Base-by-base conservation (phyloP, 2,888 invertebrate genomes). In the Cephus spinipes region DNA sequence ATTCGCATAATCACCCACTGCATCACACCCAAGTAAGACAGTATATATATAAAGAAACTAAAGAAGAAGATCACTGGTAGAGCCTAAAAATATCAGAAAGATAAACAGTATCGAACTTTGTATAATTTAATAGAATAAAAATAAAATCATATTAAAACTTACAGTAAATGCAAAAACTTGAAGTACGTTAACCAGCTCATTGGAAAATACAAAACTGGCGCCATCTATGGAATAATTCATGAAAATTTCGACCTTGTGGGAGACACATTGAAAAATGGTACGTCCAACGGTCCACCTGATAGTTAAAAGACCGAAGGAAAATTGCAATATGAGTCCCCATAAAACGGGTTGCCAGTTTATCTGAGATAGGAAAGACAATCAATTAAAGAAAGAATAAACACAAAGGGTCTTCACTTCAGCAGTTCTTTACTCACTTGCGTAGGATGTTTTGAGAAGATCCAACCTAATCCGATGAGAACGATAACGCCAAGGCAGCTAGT, bases 1-100 rank as follows among this genome's bases (percentile, higher is more conserved):
- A 98, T 91, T 88, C 96, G 96, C 33, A 94, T 87, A 68, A 98
- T 96, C 80, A 98, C 92, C 93, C 95, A 95, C 92, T 98, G 98
- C 94, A 99, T 96, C 0, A 95, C 94, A 0, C 98, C 98, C 91
- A 95, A 93, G 92, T 96, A 97, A 92, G 98, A 98, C 55, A 99
- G 92, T 0, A 99, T 94, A 85, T 97, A 96, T 35, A 98, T 96
- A 83, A 96, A 92, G 92, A 98, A 97, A 88, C 97, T 97, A 92
- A 99, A 96, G 94, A 98, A 99, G 92, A 97, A 97, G 77, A 99
- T 96, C 31, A 98, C 97, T 0, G 98, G 96, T 69, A 99, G 93
- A 0, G 95, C 95, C 96, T 96, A 92, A 40, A 92, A 91, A 76
- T 81, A 81, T 80, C 82, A 79, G 15, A 12, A 36, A n/a, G 9